Evolutionary conservation across 2,113 vertebrate genomes (phyloP).

Genomic region (Aleadryas rufinucha): DNA sequence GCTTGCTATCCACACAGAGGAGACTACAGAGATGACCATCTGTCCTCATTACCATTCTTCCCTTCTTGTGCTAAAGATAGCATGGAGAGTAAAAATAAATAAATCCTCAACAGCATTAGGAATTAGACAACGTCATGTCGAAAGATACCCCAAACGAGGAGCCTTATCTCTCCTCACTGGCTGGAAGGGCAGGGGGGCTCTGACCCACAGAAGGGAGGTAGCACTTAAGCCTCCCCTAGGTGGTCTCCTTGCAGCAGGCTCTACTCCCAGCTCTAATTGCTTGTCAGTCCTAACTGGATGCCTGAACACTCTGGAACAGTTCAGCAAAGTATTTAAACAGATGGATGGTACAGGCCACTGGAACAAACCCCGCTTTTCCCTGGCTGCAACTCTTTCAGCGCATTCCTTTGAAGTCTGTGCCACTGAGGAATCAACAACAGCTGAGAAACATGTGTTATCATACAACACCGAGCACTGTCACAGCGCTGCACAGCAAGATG

Average conservation of each 20-base stretch:
- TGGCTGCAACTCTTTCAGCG: constrained; percentile 68
- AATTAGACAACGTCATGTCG: constrained; percentile 34
- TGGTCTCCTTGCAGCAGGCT: constrained; percentile 9
- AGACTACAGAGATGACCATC: neutral
- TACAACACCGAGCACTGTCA: neutral
- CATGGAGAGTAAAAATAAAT: constrained; percentile 43
- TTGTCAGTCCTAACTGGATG: constrained; percentile 19
- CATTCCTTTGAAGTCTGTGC: constrained; percentile 71
- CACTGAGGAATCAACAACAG: constrained; percentile 63
- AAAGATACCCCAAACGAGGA: neutral
- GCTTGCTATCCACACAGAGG: neutral
- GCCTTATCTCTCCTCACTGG: neutral
- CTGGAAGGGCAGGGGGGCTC: neutral
- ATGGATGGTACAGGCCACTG: constrained; percentile 81
- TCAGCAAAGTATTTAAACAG: constrained; percentile 70
- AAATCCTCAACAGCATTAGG: constrained; percentile 51
- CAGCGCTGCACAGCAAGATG: constrained; percentile 15
- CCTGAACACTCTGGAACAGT: neutral
- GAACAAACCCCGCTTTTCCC: constrained; percentile 78
- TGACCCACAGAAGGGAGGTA: neutral
- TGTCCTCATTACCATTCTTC: constrained; percentile 5
- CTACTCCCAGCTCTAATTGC: neutral
- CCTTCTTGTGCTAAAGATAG: constrained; percentile 43
- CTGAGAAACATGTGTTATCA: constrained; percentile 62
- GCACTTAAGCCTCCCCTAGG: neutral